Conservation (phyloP, 2,888 invertebrate genomes). For the Myathropa florea region DNA sequence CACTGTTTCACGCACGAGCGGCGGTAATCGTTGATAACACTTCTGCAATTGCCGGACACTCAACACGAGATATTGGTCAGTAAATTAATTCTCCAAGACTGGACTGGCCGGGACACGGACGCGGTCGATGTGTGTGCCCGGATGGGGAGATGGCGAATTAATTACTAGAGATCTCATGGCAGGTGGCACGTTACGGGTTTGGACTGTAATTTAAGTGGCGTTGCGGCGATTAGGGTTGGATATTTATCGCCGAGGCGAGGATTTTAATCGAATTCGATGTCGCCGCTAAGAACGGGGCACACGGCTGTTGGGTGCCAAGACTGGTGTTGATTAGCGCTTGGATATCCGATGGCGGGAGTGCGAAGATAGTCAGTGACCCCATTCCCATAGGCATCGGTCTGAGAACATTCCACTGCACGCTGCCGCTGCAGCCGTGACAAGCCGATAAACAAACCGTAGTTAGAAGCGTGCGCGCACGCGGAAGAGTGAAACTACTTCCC, state of each 20-base stretch:
- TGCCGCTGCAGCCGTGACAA: not conserved
- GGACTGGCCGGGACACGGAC: not conserved
- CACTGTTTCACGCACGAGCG: constrained; percentile 45
- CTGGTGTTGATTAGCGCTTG: not conserved
- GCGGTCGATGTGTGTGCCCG: not conserved
- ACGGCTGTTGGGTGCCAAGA: constrained; percentile 3
- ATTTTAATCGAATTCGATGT: constrained; percentile 44
- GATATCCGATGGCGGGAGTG: not conserved
- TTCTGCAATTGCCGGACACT: constrained; percentile 18
- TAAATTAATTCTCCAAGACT: constrained; percentile 38
- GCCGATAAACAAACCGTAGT: constrained; percentile 20
- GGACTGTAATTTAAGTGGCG: constrained; percentile 59
- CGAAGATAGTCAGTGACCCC: not conserved
- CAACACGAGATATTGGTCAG: constrained; percentile 26
- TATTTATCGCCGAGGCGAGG: constrained; percentile 39
- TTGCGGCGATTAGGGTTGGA: constrained; percentile 46
- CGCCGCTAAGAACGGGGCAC: constrained; percentile 18
- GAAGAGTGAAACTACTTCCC: not conserved
- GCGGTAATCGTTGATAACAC: constrained; percentile 61
- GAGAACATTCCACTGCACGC: not conserved
- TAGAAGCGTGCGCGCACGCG: not conserved
- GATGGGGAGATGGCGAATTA: constrained; percentile 48
- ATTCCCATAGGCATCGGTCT: constrained; percentile 14
- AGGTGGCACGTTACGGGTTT: constrained; percentile 55
- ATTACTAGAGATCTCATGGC: constrained; percentile 55